Evolutionary conservation across 1,140 invertebrate genomes (phyloP), one percentile per base, ranked within the genome.

Genomic region (Euschistus heros): DNA sequence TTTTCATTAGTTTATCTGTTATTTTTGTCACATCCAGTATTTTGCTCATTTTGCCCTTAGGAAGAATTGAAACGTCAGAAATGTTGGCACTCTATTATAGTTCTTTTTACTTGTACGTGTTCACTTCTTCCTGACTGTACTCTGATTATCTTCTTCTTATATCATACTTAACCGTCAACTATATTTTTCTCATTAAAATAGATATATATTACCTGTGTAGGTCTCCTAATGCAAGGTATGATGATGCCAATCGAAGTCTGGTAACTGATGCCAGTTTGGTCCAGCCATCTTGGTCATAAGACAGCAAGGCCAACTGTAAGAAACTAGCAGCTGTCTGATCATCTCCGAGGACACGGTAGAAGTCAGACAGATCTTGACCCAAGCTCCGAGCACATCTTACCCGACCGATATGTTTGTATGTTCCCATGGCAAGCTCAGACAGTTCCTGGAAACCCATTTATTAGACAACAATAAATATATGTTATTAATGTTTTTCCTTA

Each of bases 341-440:
- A 73, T 96, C 89, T 2, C 88, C 89, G 0, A 91, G 77, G 65
- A 90, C 84, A 70, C 91, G 85, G 73, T 97, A 96, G 74, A 97
- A 95, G 27, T 85, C 81, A 0, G 94, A 93, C 20, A 98, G 75
- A 74, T 96, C 89, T 67, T 86, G 82, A 0, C 94, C 94, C 66
- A 97, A 89, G 18, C 89, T 80, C 60, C 92, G 81, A 0, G 94
- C 94, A 46, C 85, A 91, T 67, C 92, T 78, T 64, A 90, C 80
- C 57, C 92, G 82, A 8, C 91, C 86, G 70, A 97, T 93, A 76
- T 97, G 93, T 75, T 98, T 98, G 72, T 92, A 97, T 0, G 94
- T 97, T 52, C 94, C 92, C 84, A 97, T 95, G 0, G 94, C 92
- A 66, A 97, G 77, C 76, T 98, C 95, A 10, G 92, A 90, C 52